These are phyloP conservation scores for Trissolcus japonicus DNA, from an alignment of 2,888 invertebrate genomes.

Conservation along the genomic window DNA sequence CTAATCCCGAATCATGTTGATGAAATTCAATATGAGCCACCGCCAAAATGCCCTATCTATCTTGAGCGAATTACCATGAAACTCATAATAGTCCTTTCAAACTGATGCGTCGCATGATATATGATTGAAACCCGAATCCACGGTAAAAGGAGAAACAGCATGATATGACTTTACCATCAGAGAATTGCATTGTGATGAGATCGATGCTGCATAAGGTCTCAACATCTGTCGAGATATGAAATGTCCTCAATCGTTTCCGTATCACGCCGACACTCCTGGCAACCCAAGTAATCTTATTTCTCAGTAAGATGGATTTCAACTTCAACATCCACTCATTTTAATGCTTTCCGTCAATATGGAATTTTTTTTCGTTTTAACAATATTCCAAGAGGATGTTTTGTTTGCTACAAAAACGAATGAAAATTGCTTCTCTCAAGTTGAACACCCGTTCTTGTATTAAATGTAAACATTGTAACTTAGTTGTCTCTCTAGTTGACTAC, in stretches of 20 bases:
- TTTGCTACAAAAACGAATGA: neutral
- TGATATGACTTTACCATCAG: constrained; percentile 52
- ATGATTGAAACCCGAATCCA: constrained; percentile 23
- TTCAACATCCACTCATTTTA: constrained; percentile 10
- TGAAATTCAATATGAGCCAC: no score
- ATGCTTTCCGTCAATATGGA: neutral
- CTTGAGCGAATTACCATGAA: neutral
- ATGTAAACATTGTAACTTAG: neutral
- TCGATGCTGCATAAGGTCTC: constrained; percentile 58
- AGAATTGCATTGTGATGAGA: constrained; percentile 60
- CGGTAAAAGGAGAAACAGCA: constrained; percentile 33
- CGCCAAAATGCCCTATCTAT: neutral
- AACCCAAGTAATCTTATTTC: constrained; percentile 23
- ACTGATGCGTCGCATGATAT: constrained; percentile 8
- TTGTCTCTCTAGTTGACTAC: no score
- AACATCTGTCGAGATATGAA: constrained; percentile 60
- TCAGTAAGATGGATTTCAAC: constrained; percentile 30
- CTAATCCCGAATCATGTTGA: no score
- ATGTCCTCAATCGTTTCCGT: constrained; percentile 51
- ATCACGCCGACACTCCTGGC: constrained; percentile 38
- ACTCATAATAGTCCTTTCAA: constrained; percentile 2
- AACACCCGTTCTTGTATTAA: neutral
- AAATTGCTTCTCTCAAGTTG: neutral
- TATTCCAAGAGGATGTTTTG: neutral
- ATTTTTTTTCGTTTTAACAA: neutral